Percentiles rank a stretch among this genome's conserved stretches.
These are phyloP conservation scores for Sardina pilchardus DNA, from an alignment of 2,113 vertebrate species.

Conservation along the genomic window DNA sequence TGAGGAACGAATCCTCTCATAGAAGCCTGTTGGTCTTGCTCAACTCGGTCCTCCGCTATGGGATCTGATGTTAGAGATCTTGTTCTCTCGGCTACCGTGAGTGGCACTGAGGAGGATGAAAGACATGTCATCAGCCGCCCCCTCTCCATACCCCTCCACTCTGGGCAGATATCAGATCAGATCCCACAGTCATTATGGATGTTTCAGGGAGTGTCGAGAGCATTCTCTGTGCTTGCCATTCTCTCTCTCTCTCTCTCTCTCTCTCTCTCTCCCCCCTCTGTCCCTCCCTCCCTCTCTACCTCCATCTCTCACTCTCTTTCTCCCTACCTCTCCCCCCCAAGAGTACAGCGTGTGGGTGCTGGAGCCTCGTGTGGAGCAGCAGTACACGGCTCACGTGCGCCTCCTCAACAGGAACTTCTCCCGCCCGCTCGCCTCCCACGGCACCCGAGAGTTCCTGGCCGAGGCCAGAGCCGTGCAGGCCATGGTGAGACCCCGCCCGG, in stretches of 20 bases:
- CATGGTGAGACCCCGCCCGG: conserved; percentile 55
- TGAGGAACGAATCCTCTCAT: too few relatives aligned
- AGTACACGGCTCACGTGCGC: conserved; percentile 60
- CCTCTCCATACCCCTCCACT: too few relatives aligned
- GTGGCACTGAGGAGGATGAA: background rate
- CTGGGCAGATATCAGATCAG: background rate
- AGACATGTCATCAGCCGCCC: background rate
- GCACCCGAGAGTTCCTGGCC: conserved; percentile 52
- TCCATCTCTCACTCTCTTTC: background rate
- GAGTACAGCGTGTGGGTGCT: conserved; percentile 67
- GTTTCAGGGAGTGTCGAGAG: background rate
- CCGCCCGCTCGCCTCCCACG: conserved; percentile 55
- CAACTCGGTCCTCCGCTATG: background rate
- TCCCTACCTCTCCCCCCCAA: conserved; percentile 34
- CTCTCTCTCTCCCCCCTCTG: background rate
- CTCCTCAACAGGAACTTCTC: conserved; percentile 70
- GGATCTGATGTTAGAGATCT: background rate
- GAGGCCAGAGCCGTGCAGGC: conserved; percentile 58
- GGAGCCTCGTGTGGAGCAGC: conserved; percentile 62
- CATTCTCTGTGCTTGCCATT: background rate
- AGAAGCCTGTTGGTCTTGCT: background rate
- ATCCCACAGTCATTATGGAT: background rate
- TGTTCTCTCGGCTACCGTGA: background rate
- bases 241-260: background rate
- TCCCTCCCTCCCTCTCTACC: background rate